Evolutionary conservation across 2,797 vertebrate genomes (phyloP), one percentile per base, ranked within the genome.

Genomic region (Poecilia velifera): DNA sequence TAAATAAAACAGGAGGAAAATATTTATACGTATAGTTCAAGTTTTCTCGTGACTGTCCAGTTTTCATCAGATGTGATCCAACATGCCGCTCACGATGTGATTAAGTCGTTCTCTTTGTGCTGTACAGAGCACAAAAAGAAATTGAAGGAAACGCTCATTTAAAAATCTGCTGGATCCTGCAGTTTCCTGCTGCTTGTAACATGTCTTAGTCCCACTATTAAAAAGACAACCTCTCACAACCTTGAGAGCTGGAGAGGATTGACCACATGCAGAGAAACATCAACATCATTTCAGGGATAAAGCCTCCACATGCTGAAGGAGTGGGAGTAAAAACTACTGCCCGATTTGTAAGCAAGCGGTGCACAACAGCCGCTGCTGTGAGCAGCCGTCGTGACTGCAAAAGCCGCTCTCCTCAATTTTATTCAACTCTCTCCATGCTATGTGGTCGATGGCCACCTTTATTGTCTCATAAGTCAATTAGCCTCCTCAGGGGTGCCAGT

Each of bases 391-490:
- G 6, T 82, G 89, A 88, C 87, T 36, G 66, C 3, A 4, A 84
- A 87, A 79, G 57, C 84, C 36, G 85, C 82, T 78, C 81, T 18
- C 22, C 84, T 86, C 87, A 43, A 64, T 88, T 75, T 62, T 31
- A 8, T 81, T 84, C 16, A 72, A 78, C 76, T 76, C 83, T 83
- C 64, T 62, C 46, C 84, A 78, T 75, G 43, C 83, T 68, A 59
- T 76, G 85, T 77, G 88, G 86, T 87, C 82, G 77, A 89, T 85
- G 87, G 77, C 76, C 83, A 81, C 85, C 92, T 93, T 93, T 90
- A 94, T 92, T 91, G 92, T 90, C 86, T 91, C 90, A 90, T 91
- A 93, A 92, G 91, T 94, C 91, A 91, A 91, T 94, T 88, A 93
- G 79, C 45, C 82, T 91, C 87, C 87, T 89, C 74, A 9, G 84